phyloP scores from a whole-genome alignment of 1,140 invertebrate species.

The Cyclina sinensis region DNA sequence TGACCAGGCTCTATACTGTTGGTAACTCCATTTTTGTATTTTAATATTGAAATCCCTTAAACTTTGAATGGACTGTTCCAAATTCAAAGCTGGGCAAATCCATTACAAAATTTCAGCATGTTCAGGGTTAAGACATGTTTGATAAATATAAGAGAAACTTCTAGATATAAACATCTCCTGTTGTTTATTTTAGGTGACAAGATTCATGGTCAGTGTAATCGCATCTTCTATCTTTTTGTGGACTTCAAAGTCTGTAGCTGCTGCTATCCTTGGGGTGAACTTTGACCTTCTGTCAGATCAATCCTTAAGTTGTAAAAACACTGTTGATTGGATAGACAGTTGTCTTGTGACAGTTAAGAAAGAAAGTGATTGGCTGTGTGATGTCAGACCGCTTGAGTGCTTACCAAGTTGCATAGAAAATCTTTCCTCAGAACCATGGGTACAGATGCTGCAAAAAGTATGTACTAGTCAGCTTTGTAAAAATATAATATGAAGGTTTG shows the following conservation, averaged over 20 bases:
- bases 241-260: neutral
- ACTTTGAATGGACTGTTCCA: too few relatives aligned
- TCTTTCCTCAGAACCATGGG: constrained; percentile 34
- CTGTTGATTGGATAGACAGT: neutral
- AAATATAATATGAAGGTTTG: neutral
- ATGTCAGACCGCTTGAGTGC: constrained; percentile 10
- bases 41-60: too few relatives aligned
- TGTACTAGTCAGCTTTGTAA: neutral
- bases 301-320: neutral
- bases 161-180: too few relatives aligned
- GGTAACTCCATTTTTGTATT: too few relatives aligned
- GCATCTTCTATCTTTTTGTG: constrained; percentile 56
- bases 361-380: neutral
- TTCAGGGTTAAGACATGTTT: too few relatives aligned
- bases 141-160: too few relatives aligned
- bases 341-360: neutral
- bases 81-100: too few relatives aligned
- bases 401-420: constrained; percentile 6
- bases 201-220: constrained; percentile 33
- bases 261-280: constrained; percentile 14
- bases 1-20: too few relatives aligned
- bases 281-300: constrained; percentile 13
- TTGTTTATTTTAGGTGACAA: constrained; percentile 44
- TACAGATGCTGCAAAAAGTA: constrained; percentile 58
- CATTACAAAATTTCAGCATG: too few relatives aligned